Conservation (phyloP, 2,797 vertebrate genomes). For the Sandelia bainsii region DNA sequence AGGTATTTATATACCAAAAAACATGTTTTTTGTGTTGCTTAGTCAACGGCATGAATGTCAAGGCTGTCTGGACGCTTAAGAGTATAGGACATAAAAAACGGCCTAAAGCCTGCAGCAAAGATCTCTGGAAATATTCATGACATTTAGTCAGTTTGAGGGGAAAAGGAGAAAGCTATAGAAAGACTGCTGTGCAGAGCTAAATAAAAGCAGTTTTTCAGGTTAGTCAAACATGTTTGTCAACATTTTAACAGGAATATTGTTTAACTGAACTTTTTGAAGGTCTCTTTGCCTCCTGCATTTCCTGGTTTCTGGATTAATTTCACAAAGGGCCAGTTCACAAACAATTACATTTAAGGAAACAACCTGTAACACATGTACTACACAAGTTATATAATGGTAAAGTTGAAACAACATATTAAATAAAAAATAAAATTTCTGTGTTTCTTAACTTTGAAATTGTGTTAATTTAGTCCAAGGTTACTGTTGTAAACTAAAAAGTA, state of each 20-base stretch:
- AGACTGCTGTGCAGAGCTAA: not conserved
- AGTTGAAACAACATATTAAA: not conserved
- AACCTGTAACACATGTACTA: not conserved
- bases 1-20: not conserved
- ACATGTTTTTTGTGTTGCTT: not conserved
- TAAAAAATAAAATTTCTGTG: too few relatives aligned
- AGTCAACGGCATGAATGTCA: conserved; percentile 10
- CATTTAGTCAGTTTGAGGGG: not conserved
- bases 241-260: conserved; percentile 27
- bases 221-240: conserved; percentile 16
- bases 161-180: not conserved
- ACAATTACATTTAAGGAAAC: conserved; percentile 1
- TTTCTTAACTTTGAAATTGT: too few relatives aligned
- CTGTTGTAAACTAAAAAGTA: not conserved
- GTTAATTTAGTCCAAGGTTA: not conserved
- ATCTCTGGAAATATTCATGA: not conserved
- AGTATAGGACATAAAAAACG: not conserved
- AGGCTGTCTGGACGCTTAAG: not conserved
- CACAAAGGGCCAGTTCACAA: conserved; percentile 20
- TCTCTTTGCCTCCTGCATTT: conserved; percentile 7
- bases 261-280: conserved; percentile 23
- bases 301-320: conserved; percentile 1
- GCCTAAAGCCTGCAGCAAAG: not conserved
- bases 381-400: not conserved
- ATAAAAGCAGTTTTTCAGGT: conserved; percentile 20